Conservation (phyloP, 1,140 invertebrate species). For the Listronotus bonariensis region DNA sequence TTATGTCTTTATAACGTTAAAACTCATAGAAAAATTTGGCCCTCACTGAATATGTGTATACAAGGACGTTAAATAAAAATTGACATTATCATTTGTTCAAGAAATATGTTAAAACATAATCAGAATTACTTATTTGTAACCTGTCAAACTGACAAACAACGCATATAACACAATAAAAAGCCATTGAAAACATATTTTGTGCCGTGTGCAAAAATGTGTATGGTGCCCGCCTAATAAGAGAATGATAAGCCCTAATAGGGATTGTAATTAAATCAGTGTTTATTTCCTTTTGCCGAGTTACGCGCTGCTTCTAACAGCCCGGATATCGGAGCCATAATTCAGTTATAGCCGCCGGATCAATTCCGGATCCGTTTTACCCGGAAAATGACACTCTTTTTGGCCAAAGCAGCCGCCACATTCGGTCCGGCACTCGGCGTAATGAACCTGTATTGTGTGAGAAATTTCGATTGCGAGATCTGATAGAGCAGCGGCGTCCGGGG, state of each 20-base stretch:
- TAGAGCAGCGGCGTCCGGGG: too few relatives aligned
- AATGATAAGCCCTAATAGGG: background rate
- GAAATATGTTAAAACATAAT: too few relatives aligned
- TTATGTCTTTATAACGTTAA: too few relatives aligned
- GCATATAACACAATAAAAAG: too few relatives aligned
- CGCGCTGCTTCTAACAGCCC: background rate
- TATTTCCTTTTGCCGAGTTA: conserved; percentile 4
- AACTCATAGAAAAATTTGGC: too few relatives aligned
- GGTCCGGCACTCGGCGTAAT: background rate
- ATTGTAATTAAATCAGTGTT: conserved; percentile 4
- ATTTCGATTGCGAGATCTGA: background rate
- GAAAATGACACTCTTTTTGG: conserved; percentile 10
- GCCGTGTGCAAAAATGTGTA: too few relatives aligned
- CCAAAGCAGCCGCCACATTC: background rate
- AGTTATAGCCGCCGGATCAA: conserved; percentile 4
- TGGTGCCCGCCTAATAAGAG: too few relatives aligned
- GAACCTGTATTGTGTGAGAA: conserved; percentile 4
- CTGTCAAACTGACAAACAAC: background rate
- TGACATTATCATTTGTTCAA: too few relatives aligned
- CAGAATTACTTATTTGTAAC: too few relatives aligned
- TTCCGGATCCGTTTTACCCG: conserved; percentile 6
- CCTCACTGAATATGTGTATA: too few relatives aligned
- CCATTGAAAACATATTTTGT: too few relatives aligned
- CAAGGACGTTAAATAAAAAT: too few relatives aligned
- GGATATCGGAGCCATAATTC: conserved; percentile 7